Evolutionary conservation across 1,140 invertebrate genomes (phyloP), one percentile per base, ranked within the genome.

Genomic region (Hesperophylax magnus): DNA sequence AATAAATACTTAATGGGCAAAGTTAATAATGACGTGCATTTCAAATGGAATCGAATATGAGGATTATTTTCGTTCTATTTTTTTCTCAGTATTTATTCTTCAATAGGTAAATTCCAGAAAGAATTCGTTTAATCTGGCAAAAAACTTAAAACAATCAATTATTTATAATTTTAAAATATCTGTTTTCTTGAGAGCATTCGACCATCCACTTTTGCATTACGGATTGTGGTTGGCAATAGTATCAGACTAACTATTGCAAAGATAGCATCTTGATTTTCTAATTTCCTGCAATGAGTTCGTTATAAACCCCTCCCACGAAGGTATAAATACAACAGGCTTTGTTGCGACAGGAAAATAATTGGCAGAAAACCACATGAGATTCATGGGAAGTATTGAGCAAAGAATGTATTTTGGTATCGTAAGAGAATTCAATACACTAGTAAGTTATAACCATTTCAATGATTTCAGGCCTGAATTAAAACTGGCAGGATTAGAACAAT

Each of bases 241-340:
- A 17, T n/a, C 31, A 52, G 7, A 69, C 17, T 69, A 18, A 69
- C 65, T 69, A 17, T 22, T 54, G n/a, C 54, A 1, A 79, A 82
- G 81, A 82, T 82, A 54, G 17, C 76, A 82, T 82, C 81, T 63
- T 34, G 22, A 56, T 78, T 71, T 82, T 80, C 78, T 77, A 80
- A 80, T 82, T 82, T 82, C 77, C 81, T 80, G 77, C 71, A 80
- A 82, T 80, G 78, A 79, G 67, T 82, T 80, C 72, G 77, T 77
- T 69, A 52, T 69, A 63, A 60, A 18, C 72, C 39, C 39, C 39
- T 47, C 39, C 39, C 39, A 47, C 39, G 39, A 47, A 47, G 39
- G 39, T 47, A 47, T 47, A 14, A 14, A 14, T 14, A 14, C 39
- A 67, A 5, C 54, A 14, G 31, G 34, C 71, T 75, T 24, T 34